Evolutionary conservation across 2,888 invertebrate genomes (phyloP), one percentile per base, ranked within the genome.

Genomic region (Drosophila ustulata): DNA sequence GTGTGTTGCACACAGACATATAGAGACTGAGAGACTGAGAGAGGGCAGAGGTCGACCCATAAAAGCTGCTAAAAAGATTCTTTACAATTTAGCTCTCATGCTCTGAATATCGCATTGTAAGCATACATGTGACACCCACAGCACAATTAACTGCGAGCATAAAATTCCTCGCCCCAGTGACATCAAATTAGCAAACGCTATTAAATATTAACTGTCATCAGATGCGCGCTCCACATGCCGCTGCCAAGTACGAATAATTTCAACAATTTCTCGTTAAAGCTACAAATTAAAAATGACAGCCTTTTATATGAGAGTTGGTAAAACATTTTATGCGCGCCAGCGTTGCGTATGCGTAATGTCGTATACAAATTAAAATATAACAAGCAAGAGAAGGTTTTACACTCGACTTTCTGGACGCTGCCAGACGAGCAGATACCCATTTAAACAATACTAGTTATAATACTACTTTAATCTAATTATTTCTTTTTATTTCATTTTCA

Each of bases 231-330:
- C 23, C 56, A 47, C 58, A 34, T 13, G 30, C 39, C 51, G 34
- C 34, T 6, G 34, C 13, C 4, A 18, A 43, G 32, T 13, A 32
- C 52, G 56, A 75, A 55, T 49, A 76, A 72, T 68, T 78, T 47
- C 49, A 74, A 52, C 74, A 74, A 82, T 71, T 71, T 71, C 72
- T 61, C 58, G 39, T 66, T 56, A 75, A 65, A 37, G 64, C 52
- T 34, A 45, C 67, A 76, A 76, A 83, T 81, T 76, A 73, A 72
- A 74, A 76, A 61, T 74, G 68, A 81, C 84, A 81, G 62, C 65
- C 34, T 47, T 67, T 71, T 58, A 56, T 62, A 26, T 50, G 77
- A 58, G 75, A 70, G 69, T 52, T 72, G 73, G 53, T 55, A 62
- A 46, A 63, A 56, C 43, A 76, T 66, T 83, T 80, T 61, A 71